These are phyloP conservation scores for Dufourea novaeangliae DNA, from an alignment of 1,140 invertebrate species.

Conservation along the genomic window DNA sequence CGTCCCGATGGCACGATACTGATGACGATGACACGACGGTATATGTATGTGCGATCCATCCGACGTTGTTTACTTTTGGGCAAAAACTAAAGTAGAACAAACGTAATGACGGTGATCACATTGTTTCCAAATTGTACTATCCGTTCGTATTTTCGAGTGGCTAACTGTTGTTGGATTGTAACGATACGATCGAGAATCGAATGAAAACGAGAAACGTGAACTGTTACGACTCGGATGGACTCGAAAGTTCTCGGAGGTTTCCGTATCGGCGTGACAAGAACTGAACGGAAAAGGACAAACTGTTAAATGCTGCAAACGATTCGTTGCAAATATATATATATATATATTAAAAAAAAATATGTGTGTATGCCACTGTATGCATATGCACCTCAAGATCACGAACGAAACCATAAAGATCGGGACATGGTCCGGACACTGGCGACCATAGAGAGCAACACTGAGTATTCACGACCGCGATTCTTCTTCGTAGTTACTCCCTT, in stretches of 20 bases:
- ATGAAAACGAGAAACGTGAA: background rate
- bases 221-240: too few relatives aligned
- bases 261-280: too few relatives aligned
- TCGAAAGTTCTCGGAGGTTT: too few relatives aligned
- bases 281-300: too few relatives aligned
- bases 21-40: too few relatives aligned
- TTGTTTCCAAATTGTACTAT: too few relatives aligned
- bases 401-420: slow-evolving; percentile 19
- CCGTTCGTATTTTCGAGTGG: too few relatives aligned
- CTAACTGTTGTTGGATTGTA: too few relatives aligned
- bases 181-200: background rate
- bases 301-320: too few relatives aligned
- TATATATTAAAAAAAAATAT: background rate
- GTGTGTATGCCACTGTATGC: too few relatives aligned
- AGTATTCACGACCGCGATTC: slow-evolving; percentile 14
- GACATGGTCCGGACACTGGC: background rate
- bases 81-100: background rate
- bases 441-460: slow-evolving; percentile 21
- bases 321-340: too few relatives aligned
- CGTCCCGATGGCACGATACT: background rate
- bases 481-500: background rate
- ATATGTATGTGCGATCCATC: background rate
- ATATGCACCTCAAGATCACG: slow-evolving; percentile 20
- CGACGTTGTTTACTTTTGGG: slow-evolving; percentile 24
- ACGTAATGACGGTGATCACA: background rate